A percentile compares a stretch with the other conserved stretches of the same genome.
Conservation (phyloP, 2,113 vertebrate species). For the Pogona vitticeps region DNA sequence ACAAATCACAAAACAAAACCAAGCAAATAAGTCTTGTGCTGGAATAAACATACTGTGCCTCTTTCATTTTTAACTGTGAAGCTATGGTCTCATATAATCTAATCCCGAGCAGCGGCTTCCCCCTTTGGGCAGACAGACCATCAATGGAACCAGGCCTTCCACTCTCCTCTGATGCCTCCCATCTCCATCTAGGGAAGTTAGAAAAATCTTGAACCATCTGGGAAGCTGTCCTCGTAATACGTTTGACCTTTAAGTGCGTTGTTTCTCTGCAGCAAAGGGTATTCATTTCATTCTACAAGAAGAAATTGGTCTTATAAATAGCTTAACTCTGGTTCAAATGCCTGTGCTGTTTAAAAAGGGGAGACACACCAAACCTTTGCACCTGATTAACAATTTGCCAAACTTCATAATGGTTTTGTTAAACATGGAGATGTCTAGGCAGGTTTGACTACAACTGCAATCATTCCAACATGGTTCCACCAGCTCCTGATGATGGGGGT, state of each 20-base stretch:
- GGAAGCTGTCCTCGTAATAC: no score
- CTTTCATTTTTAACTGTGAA: no score
- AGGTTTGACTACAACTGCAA: background rate
- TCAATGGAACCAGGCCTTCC: background rate
- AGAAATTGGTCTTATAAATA: background rate
- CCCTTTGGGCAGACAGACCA: background rate
- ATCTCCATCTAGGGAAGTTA: background rate
- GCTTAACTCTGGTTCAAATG: background rate
- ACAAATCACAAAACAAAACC: no score
- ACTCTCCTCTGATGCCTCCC: background rate
- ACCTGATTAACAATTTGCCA: background rate
- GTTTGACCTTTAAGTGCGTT: background rate
- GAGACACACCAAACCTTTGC: background rate
- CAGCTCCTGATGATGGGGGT: background rate
- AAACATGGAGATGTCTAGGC: background rate
- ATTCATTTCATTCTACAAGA: background rate
- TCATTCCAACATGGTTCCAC: background rate
- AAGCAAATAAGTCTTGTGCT: no score
- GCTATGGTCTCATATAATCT: no score
- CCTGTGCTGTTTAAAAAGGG: background rate
- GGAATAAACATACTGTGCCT: no score
- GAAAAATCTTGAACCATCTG: background rate
- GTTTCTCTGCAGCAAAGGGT: background rate
- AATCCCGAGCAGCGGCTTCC: no score
- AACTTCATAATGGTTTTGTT: background rate